phyloP scores from a whole-genome alignment of 2,888 invertebrate species.

The Conus canariensis region DNA sequence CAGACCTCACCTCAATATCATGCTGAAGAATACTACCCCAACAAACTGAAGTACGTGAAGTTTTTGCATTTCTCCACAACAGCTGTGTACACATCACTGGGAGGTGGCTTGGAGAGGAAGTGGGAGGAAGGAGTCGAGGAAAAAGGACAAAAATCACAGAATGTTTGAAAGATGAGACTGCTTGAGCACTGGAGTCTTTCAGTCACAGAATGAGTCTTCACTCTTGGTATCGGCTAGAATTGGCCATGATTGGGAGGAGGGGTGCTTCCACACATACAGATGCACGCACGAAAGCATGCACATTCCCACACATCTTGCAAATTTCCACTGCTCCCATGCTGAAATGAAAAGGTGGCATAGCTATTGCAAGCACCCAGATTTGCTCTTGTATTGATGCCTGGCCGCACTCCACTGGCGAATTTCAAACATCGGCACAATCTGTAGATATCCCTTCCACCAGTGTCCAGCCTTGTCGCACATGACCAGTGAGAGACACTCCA shows the following conservation, averaged over 20 bases:
- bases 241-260: background rate
- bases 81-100: slow-evolving; percentile 23
- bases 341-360: too few relatives aligned
- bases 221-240: background rate
- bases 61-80: background rate
- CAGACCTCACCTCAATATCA: background rate
- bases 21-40: background rate
- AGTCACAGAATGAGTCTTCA: background rate
- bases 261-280: background rate
- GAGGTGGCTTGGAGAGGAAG: background rate
- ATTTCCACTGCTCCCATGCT: background rate
- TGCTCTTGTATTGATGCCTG: too few relatives aligned
- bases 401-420: too few relatives aligned
- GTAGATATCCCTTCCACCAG: too few relatives aligned
- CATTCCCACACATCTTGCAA: background rate
- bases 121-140: background rate
- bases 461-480: too few relatives aligned
- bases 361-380: too few relatives aligned
- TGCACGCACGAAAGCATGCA: background rate
- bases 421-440: too few relatives aligned
- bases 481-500: too few relatives aligned
- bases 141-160: background rate
- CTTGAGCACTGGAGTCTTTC: background rate
- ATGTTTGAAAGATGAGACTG: background rate
- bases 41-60: background rate